Evolutionary conservation across 2,888 invertebrate species (phyloP), one percentile per base, ranked within the genome.

Genomic region (Coronaproctus castanopsis): DNA sequence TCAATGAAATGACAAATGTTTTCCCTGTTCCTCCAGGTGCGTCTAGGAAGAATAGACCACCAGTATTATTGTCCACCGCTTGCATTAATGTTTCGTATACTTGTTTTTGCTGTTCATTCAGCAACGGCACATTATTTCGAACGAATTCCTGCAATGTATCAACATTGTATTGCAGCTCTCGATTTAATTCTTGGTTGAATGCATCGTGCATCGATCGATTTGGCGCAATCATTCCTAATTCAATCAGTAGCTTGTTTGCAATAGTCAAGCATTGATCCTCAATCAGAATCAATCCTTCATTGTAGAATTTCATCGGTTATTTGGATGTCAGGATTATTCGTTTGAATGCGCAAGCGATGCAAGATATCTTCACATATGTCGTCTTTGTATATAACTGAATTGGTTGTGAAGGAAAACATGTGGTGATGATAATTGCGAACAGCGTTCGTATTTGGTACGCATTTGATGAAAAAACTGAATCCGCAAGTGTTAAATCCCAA

Each of bases 1-100:
- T 59, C 36, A 71, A 61, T 36, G 66, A 67, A 52, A 73, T 69
- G 1, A 73, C 59, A 62, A 69, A 74, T 21, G 69, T 71, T 67
- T 73, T 72, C 19, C 71, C 72, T 52, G 70, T 71, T 10, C 71
- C 67, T 50, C 65, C 67, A 10, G 65, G 65, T 19, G 66, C 66
- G 64, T 68, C 66, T 49, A 67, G 56, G 60, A 67, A 67, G 57
- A 60, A 66, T 21, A 67, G 36, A 24, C 64, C 62, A 21, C 62
- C 62, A 36, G 14, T 62, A 63, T 61, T 58, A 62, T 65, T 61
- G 48, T 62, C 57, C n/a, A 65, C 62, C 54, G 58, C 63, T 63
- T 66, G 18, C 64, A 68, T 68, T 19, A 67, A 54, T 49, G 63
- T 64, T 57, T 68, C 65, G 59, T 64, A 69, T 3, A 61, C 64